These are phyloP conservation scores for Nothobranchius furzeri DNA, from an alignment of 2,113 vertebrate species.

Conservation along the genomic window DNA sequence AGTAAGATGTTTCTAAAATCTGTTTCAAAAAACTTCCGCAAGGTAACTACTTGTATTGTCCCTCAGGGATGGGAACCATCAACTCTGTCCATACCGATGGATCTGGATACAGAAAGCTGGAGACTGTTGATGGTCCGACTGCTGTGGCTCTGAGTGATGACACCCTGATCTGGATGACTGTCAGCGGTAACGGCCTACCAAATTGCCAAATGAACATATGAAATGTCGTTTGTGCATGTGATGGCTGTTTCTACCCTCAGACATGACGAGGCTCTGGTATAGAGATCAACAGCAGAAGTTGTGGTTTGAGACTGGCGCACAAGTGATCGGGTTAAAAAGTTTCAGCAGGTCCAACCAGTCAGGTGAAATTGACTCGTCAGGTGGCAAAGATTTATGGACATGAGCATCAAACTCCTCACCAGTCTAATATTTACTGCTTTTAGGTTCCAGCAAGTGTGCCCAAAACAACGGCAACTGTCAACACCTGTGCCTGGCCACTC, in stretches of 20 bases:
- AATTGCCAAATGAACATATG: neutral
- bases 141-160: slow-evolving; percentile 77
- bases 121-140: slow-evolving; percentile 67
- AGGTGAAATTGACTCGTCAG: slow-evolving; percentile 67
- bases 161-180: slow-evolving; percentile 85
- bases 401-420: no score
- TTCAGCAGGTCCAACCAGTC: slow-evolving; percentile 81
- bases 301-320: slow-evolving; percentile 84
- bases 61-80: slow-evolving; percentile 79
- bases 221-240: neutral
- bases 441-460: slow-evolving; percentile 82
- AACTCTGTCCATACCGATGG: slow-evolving; percentile 81
- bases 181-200: slow-evolving; percentile 62
- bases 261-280: slow-evolving; percentile 84
- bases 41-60: neutral
- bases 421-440: neutral
- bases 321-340: slow-evolving; percentile 82
- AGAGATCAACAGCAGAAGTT: slow-evolving; percentile 70
- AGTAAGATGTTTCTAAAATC: slow-evolving; percentile 67
- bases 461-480: slow-evolving; percentile 84
- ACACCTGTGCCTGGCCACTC: slow-evolving; percentile 87
- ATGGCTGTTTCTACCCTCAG: slow-evolving; percentile 54
- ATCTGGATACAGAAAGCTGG: slow-evolving; percentile 76
- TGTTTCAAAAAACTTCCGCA: neutral
- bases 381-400: no score